These are phyloP conservation scores for Amphipoea lucens DNA, from an alignment of 2,888 invertebrate genomes.

Conservation along the genomic window DNA sequence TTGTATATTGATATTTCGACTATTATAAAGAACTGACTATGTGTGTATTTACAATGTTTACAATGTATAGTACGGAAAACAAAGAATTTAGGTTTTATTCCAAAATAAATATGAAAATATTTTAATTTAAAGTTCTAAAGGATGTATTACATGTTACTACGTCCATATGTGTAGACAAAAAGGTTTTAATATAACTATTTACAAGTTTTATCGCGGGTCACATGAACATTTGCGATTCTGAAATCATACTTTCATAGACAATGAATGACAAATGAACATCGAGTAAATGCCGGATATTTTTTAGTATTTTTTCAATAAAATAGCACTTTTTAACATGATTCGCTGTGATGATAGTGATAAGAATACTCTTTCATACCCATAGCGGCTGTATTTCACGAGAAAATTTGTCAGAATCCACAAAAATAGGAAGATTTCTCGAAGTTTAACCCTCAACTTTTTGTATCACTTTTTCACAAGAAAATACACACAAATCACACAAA, in stretches of 20 bases:
- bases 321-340: background rate
- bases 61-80: background rate
- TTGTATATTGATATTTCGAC: background rate
- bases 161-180: background rate
- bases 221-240: constrained; percentile 74
- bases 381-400: constrained; percentile 9
- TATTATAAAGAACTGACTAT: background rate
- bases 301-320: constrained; percentile 1
- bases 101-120: background rate
- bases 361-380: constrained; percentile 65
- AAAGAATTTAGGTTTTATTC: background rate
- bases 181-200: constrained; percentile 43
- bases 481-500: constrained; percentile 70
- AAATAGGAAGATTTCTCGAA: constrained; percentile 54
- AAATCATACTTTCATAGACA: constrained; percentile 69
- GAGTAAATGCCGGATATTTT: constrained; percentile 32
- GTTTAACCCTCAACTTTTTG: constrained; percentile 57
- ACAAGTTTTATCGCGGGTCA: constrained; percentile 69
- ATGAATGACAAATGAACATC: constrained; percentile 67
- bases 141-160: constrained; percentile 9
- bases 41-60: too few species aligned
- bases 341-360: background rate
- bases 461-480: constrained; percentile 65
- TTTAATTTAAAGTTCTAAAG: background rate
- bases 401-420: constrained; percentile 36